Conservation (phyloP, 2,888 invertebrate species). For the Drosophila setosimentum region DNA sequence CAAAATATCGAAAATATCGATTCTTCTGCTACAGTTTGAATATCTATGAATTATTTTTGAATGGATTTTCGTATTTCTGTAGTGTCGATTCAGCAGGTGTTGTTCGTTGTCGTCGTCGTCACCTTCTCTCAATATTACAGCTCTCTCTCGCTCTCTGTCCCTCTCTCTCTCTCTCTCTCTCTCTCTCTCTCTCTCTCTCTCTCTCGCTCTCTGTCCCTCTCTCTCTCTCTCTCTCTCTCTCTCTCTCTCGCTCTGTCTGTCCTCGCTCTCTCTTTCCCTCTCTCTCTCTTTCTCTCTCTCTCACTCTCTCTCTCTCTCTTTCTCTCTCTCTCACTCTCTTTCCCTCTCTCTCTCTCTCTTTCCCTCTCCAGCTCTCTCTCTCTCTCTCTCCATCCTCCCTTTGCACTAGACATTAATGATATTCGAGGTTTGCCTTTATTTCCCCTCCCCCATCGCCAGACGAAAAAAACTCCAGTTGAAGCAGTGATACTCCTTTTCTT, state of each 20-base stretch:
- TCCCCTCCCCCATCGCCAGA: not conserved
- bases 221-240: not conserved
- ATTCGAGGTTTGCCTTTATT: not conserved
- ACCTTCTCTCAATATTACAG: not conserved
- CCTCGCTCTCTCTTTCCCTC: not conserved
- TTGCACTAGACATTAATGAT: not conserved
- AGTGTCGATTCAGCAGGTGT: not conserved
- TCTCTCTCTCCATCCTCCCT: not conserved
- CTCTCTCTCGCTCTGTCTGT: not conserved
- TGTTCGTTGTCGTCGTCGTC: not conserved
- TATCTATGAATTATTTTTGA: not conserved
- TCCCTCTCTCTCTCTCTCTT: not conserved
- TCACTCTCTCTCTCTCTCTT: not conserved
- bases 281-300: not conserved
- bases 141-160: not conserved
- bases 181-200: not conserved
- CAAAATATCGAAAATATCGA: not conserved
- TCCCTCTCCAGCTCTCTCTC: not conserved
- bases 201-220: not conserved
- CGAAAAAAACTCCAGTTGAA: not conserved
- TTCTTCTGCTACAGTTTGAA: not conserved
- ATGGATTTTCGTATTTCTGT: not conserved
- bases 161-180: not conserved
- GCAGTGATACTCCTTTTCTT: not conserved
- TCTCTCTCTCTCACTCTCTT: not conserved